These are phyloP conservation scores for Drosophila niveifrons DNA, from an alignment of 2,888 invertebrate genomes.

Conservation along the genomic window DNA sequence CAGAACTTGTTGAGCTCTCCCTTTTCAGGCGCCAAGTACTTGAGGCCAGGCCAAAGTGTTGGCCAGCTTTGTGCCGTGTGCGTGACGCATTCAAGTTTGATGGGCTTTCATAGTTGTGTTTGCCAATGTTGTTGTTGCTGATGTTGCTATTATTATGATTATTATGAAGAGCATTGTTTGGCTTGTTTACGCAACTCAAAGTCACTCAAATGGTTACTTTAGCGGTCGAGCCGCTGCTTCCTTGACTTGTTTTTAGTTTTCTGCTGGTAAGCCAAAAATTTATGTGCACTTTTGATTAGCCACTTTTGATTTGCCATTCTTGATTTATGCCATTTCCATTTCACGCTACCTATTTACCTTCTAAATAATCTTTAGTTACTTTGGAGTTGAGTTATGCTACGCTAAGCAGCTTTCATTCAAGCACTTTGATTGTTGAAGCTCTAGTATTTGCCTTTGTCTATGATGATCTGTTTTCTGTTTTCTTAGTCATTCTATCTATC, in stretches of 20 bases:
- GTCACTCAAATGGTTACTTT: constrained; percentile 62
- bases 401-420: neutral
- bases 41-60: neutral
- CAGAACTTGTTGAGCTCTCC: constrained; percentile 67
- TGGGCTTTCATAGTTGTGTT: constrained; percentile 54
- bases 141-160: constrained; percentile 12
- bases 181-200: constrained; percentile 44
- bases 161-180: constrained; percentile 18
- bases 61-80: constrained; percentile 41
- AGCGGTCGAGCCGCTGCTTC: constrained; percentile 44
- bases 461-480: constrained; percentile 9
- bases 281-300: constrained; percentile 56
- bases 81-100: constrained; percentile 73
- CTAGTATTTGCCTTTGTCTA: constrained; percentile 4
- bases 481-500: neutral
- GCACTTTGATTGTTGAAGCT: constrained; percentile 7
- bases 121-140: constrained; percentile 18
- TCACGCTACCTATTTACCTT: neutral
- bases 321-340: constrained; percentile 20
- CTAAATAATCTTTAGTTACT: constrained; percentile 2
- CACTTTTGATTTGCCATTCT: constrained; percentile 23
- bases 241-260: constrained; percentile 46
- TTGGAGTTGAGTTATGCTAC: constrained; percentile 1
- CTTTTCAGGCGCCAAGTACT: neutral
- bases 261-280: constrained; percentile 57